Base-by-base conservation (phyloP, 2,888 invertebrate species). In the Leptura quadrifasciata region DNA sequence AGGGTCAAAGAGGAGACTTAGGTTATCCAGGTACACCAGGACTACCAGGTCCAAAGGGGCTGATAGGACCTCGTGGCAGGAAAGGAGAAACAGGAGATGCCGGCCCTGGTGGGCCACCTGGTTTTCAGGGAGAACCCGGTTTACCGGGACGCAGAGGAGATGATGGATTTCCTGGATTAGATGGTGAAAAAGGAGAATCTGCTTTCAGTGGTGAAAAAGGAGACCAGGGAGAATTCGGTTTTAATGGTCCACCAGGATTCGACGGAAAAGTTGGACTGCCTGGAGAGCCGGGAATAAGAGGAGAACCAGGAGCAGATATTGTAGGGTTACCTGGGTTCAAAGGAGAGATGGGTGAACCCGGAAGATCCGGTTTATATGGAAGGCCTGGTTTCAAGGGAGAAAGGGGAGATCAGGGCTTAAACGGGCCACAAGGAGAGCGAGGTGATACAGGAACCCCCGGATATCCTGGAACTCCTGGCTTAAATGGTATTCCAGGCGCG, bases 181-280 rank as follows among this genome's bases (percentile, higher is more conserved):
- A 84, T 67, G 90, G 90, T 64, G 81, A 84, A 39, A 87, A 84
- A 81, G 95, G 95, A 76, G 92, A 93, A n/a, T 89, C 91, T 64
- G 90, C 93, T 0, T 90, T 91, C 68, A 92, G 91, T 79, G 94
- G 94, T 1, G 89, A 90, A 75, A 92, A 92, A 86, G 94, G 94
- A 52, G 93, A 93, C 20, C 47, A 60, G 68, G 92, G 92, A 31
- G 81, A 84, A 57, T 77, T 78, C 18, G 87, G 87, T 10, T 71
- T 83, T n/a, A 77, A 77, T 15, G 87, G 87, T 20, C 58, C 60
- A 12, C 76, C 83, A 54, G 87, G 86, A 35, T 75, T 76, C 24
- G 76, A 80, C 60, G 86, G 86, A 31, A 74, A 77, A 10, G 79
- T 83, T 9, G 86, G 86, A 17, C 31, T 80, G 15, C 82, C 83